Conservation (phyloP, 2,113 vertebrate species). For the Callionymus lyra region DNA sequence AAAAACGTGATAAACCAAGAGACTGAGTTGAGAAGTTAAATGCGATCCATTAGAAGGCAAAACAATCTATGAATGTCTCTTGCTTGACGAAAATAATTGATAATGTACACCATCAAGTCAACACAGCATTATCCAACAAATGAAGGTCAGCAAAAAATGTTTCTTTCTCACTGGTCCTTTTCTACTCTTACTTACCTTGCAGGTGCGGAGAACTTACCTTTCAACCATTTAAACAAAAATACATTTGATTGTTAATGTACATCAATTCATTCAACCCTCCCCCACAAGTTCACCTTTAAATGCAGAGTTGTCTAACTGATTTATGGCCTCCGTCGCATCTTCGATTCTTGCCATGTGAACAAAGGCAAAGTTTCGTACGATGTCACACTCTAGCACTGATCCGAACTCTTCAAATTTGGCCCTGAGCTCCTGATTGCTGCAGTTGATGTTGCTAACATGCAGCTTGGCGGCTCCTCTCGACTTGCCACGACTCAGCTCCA, state of each 20-base stretch:
- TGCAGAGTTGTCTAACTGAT: slow-evolving; percentile 84
- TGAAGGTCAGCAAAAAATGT: not conserved
- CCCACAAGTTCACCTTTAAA: slow-evolving; percentile 81
- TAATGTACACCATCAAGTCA: not conserved
- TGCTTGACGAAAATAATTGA: too few relatives aligned
- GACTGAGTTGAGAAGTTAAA: too few relatives aligned
- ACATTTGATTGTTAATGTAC: slow-evolving; percentile 7
- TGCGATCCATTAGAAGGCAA: too few relatives aligned
- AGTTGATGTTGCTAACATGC: slow-evolving; percentile 87
- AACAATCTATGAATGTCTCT: too few relatives aligned
- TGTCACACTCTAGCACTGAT: slow-evolving; percentile 87
- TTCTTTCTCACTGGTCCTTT: not conserved
- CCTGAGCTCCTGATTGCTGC: slow-evolving; percentile 87
- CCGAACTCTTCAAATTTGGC: slow-evolving; percentile 92
- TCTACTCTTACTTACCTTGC: slow-evolving; percentile 37
- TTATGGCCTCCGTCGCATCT: slow-evolving; percentile 90
- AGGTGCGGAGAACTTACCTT: slow-evolving; percentile 25
- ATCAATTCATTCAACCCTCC: slow-evolving; percentile 21
- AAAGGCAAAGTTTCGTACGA: slow-evolving; percentile 95
- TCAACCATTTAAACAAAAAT: slow-evolving; percentile 10
- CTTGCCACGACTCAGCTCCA: slow-evolving; percentile 87
- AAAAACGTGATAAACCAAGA: too few relatives aligned
- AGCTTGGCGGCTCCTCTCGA: slow-evolving; percentile 86
- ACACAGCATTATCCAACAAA: not conserved
- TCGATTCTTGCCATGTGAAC: slow-evolving; percentile 95